Evolutionary conservation across 2,797 vertebrate genomes (phyloP).

Genomic region (Spinus pinus): DNA sequence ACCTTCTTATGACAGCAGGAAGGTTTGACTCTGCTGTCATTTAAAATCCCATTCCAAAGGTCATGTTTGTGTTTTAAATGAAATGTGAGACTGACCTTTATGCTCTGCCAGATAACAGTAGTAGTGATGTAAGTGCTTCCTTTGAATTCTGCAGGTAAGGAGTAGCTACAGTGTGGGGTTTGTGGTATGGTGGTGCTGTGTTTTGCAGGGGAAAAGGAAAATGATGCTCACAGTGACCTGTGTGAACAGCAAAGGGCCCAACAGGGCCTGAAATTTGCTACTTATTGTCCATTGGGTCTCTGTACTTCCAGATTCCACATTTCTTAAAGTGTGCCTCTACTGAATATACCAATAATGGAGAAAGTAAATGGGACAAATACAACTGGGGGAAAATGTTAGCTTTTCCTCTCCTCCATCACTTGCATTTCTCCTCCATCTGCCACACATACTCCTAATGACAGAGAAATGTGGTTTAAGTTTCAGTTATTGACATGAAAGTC

Average conservation of each 20-base stretch:
- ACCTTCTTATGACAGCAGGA: background rate
- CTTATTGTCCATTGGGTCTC: background rate
- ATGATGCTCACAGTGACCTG: background rate
- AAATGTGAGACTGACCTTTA: background rate
- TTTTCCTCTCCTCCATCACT: background rate
- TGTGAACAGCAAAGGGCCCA: background rate
- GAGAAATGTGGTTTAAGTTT: background rate
- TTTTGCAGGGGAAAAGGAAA: background rate
- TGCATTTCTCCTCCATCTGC: background rate
- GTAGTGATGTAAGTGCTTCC: background rate
- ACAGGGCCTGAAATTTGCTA: background rate
- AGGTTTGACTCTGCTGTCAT: background rate
- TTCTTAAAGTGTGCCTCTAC: background rate
- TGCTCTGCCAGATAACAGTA: background rate
- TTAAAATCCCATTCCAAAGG: background rate
- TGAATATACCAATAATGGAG: background rate
- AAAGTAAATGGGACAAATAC: background rate
- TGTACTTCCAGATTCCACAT: background rate
- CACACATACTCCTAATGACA: background rate
- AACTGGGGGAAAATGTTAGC: background rate
- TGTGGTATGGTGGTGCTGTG: background rate
- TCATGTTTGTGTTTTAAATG: background rate
- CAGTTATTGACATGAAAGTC: background rate
- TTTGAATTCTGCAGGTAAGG: background rate
- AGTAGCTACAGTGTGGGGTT: accelerated